Percentiles rank a stretch among this genome's conserved stretches.
Evolutionary conservation across 1,140 invertebrate genomes (phyloP).

Genomic region (Caenorhabditis brenneri): DNA sequence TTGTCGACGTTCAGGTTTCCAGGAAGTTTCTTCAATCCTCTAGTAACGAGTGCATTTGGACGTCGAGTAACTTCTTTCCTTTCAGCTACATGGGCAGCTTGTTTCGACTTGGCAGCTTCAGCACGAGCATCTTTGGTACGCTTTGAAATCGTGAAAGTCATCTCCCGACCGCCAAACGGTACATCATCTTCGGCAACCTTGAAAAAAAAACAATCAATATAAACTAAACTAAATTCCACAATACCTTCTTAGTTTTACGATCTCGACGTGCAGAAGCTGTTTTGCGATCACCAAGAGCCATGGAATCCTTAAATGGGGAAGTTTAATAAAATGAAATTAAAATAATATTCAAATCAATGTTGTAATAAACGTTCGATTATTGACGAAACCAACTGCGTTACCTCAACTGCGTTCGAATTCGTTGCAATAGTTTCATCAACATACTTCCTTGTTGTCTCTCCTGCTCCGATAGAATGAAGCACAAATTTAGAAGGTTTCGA

Average conservation of each 20-base stretch:
- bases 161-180: conserved; percentile 62
- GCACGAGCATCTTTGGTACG: conserved; percentile 35
- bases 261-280: not conserved
- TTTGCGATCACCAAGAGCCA: not conserved
- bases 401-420: not conserved
- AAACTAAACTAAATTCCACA: not conserved
- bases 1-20: conserved; percentile 35
- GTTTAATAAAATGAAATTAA: too few relatives aligned
- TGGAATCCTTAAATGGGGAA: conserved; percentile 24
- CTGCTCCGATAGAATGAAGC: conserved; percentile 44
- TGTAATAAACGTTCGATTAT: too few relatives aligned
- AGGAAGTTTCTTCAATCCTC: conserved; percentile 34
- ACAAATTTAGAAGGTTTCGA: conserved; percentile 45
- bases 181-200: conserved; percentile 53
- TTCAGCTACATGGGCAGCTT: conserved; percentile 32
- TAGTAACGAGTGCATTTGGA: conserved; percentile 32
- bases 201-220: not conserved
- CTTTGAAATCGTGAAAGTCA: conserved; percentile 60
- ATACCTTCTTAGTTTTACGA: conserved; percentile 26
- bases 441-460: conserved; percentile 50
- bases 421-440: conserved; percentile 23
- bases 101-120: conserved; percentile 34
- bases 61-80: conserved; percentile 33
- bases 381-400: too few relatives aligned
- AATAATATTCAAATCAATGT: too few relatives aligned